Conservation (phyloP, 2,888 invertebrate genomes). For the Microctonus hyperodae region DNA sequence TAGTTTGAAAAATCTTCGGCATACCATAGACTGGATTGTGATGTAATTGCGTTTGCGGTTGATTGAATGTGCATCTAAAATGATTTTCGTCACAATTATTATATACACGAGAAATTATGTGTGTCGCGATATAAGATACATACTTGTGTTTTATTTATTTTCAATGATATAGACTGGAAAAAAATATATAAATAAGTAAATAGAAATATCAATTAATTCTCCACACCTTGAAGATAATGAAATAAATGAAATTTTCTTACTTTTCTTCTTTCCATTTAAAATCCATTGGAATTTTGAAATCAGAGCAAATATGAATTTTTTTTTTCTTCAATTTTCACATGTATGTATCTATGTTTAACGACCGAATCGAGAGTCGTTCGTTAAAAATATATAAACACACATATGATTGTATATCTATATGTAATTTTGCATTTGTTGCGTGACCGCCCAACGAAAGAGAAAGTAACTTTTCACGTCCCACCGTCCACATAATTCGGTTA, state of each 20-base stretch:
- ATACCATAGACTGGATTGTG: constrained; percentile 9
- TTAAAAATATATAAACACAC: constrained; percentile 8
- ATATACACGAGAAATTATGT: background rate
- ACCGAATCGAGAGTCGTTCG: constrained; percentile 19
- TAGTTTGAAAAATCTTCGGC: no score
- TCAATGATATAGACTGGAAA: no score
- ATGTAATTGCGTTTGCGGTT: constrained; percentile 3
- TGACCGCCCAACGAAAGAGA: constrained; percentile 28
- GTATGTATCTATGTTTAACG: constrained; percentile 2
- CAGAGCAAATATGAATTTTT: background rate
- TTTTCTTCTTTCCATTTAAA: background rate
- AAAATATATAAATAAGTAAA: no score
- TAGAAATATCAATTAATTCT: background rate
- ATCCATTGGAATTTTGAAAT: background rate
- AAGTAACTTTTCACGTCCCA: constrained; percentile 27
- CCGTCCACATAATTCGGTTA: constrained; percentile 24
- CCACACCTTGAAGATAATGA: no score
- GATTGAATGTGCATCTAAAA: background rate
- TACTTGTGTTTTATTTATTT: background rate
- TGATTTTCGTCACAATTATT: background rate
- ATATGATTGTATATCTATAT: background rate
- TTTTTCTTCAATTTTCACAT: background rate
- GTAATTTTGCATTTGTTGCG: constrained; percentile 29
- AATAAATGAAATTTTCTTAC: no score
- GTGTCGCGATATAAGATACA: background rate